These are phyloP conservation scores for Caligus rogercresseyi DNA, from an alignment of 1,140 invertebrate genomes.

Conservation along the genomic window DNA sequence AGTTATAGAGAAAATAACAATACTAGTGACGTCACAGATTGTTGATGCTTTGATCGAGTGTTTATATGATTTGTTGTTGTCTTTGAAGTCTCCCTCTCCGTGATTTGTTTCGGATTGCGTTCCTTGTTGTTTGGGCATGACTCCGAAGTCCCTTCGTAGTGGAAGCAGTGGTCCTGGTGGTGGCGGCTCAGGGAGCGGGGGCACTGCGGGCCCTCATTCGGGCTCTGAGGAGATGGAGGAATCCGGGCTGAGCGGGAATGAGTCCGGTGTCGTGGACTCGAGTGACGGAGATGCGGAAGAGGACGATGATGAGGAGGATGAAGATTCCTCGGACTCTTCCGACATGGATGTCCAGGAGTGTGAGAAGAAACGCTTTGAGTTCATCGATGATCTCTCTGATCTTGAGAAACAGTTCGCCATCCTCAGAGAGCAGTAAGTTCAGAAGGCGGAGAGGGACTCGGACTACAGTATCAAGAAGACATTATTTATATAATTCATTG, in stretches of 20 bases:
- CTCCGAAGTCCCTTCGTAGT: not conserved
- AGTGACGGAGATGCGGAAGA: slow-evolving; percentile 30
- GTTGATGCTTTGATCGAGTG: too few relatives aligned
- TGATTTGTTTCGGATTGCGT: too few relatives aligned
- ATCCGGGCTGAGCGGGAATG: slow-evolving; percentile 4
- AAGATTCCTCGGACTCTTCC: slow-evolving; percentile 30
- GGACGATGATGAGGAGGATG: slow-evolving; percentile 33
- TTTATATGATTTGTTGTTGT: too few relatives aligned
- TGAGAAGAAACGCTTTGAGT: slow-evolving; percentile 57
- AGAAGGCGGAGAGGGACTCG: too few relatives aligned
- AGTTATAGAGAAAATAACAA: too few relatives aligned
- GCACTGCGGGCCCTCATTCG: too few relatives aligned
- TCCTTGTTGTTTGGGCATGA: too few relatives aligned
- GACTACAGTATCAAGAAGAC: too few relatives aligned
- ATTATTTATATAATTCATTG: too few relatives aligned
- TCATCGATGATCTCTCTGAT: slow-evolving; percentile 64
- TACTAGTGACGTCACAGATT: too few relatives aligned
- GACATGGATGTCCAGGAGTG: slow-evolving; percentile 87
- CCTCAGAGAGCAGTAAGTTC: slow-evolving; percentile 58
- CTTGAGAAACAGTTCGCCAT: slow-evolving; percentile 70
- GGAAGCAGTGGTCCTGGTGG: not conserved
- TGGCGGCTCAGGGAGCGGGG: too few relatives aligned
- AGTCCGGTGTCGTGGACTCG: slow-evolving; percentile 19
- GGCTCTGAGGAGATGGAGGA: not conserved
- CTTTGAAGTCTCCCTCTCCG: too few relatives aligned